Evolutionary conservation across 2,888 invertebrate species (phyloP), one percentile per base, ranked within the genome.

Genomic region (Meganola albula): DNA sequence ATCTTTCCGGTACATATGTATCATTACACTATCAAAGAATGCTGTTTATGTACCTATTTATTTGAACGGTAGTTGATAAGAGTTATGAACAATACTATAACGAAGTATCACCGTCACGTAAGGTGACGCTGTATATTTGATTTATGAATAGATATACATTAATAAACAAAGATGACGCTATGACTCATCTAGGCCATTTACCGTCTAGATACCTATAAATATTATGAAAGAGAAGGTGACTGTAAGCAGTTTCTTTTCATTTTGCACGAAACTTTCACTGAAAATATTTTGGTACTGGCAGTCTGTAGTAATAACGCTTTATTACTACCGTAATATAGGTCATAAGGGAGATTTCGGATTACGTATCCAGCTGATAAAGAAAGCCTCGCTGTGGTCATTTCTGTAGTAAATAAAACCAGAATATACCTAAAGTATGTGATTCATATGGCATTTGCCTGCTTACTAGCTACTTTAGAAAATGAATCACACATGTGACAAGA

Each of bases 1-100:
- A n/a, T n/a, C n/a, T n/a, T n/a, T n/a, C n/a, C n/a, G n/a, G n/a
- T n/a, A n/a, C n/a, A n/a, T n/a, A n/a, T n/a, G n/a, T n/a, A n/a
- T n/a, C n/a, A n/a, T n/a, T n/a, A n/a, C 34, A 38, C 21, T 46
- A 45, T 49, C 44, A 34, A 48, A 25, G 44, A 47, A 49, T 50
- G 38, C 32, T 20, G 20, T 20, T 20, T n/a, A n/a, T n/a, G n/a
- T n/a, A n/a, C n/a, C n/a, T 42, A 40, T 39, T 31, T 45, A 52
- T 49, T 48, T 34, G 34, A 36, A 39, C 47, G 30, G 59, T 50
- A 46, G 54, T 48, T 52, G 65, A 66, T 66, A 65, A 52, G 45
- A 43, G 27, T 34, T 43, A 40, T 47, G 40, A 58, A 57, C 51
- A 61, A 57, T 54, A 36, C 33, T 34, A 41, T 53, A 62, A 50